Conservation (phyloP, 2,888 invertebrate species). For the Chrysodeixis includens region DNA sequence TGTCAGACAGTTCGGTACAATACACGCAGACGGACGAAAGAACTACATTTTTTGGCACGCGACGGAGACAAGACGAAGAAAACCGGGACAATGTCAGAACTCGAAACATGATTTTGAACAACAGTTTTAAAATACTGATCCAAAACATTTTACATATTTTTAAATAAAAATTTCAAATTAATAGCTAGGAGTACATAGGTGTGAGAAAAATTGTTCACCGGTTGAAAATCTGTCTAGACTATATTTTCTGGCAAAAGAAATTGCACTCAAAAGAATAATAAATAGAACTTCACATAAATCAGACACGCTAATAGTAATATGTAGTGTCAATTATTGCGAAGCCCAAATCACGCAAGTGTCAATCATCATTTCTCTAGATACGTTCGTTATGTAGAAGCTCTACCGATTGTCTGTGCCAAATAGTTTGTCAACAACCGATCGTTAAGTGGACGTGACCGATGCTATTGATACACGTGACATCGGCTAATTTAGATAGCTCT, state of each 20-base stretch:
- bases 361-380: slow-evolving; percentile 38
- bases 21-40: slow-evolving; percentile 33
- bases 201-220: background rate
- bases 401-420: slow-evolving; percentile 50
- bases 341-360: slow-evolving; percentile 34
- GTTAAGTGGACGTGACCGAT: slow-evolving; percentile 41
- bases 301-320: slow-evolving; percentile 15
- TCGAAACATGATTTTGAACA: slow-evolving; percentile 45
- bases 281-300: background rate
- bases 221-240: background rate
- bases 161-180: slow-evolving; percentile 22
- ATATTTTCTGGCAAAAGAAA: background rate
- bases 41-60: slow-evolving; percentile 44
- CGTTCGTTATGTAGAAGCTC: slow-evolving; percentile 14
- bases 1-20: slow-evolving; percentile 18
- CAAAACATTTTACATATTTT: slow-evolving; percentile 27
- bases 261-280: background rate
- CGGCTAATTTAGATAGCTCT: slow-evolving; percentile 24
- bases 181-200: slow-evolving; percentile 18
- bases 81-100: slow-evolving; percentile 55
- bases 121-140: slow-evolving; percentile 28
- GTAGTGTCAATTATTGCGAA: slow-evolving; percentile 25
- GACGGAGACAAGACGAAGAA: slow-evolving; percentile 26
- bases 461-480: slow-evolving; percentile 35
- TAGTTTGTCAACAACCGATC: slow-evolving; percentile 43